Percentiles rank a stretch among this genome's conserved stretches.
Conservation (phyloP, 2,113 vertebrate species). For the Centrocercus urophasianus region DNA sequence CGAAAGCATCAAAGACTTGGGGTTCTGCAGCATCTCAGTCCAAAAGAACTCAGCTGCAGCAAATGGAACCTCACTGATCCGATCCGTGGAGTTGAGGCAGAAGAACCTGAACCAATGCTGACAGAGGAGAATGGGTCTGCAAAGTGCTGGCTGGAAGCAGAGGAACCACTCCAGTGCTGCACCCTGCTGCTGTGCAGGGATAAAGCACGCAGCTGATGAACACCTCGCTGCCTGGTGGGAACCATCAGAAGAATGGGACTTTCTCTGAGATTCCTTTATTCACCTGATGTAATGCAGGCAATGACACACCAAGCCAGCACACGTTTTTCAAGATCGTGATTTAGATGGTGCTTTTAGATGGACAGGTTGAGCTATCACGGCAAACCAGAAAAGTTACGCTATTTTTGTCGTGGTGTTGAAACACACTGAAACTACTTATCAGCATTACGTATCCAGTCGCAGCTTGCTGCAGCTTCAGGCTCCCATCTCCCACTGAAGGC, state of each 20-base stretch:
- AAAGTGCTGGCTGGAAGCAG: neutral
- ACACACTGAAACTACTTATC: neutral
- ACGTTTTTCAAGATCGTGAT: neutral
- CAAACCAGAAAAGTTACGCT: neutral
- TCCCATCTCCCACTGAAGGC: neutral
- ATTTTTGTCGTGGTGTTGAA: neutral
- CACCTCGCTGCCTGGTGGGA: fast-evolving
- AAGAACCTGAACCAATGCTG: neutral
- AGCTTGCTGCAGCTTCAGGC: neutral
- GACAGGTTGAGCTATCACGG: fast-evolving
- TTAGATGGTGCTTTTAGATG: neutral
- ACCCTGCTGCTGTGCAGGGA: neutral
- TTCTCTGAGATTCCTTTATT: neutral
- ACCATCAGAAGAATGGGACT: fast-evolving
- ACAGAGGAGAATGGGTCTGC: neutral
- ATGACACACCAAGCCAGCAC: fast-evolving
- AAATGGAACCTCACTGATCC: neutral
- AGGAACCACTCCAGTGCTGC: neutral
- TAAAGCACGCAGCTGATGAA: neutral
- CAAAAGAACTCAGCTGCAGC: neutral
- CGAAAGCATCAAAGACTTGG: fast-evolving
- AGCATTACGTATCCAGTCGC: fast-evolving
- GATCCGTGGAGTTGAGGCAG: neutral
- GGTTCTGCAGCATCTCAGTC: neutral
- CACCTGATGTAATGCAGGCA: neutral